phyloP scores from a whole-genome alignment of 1,140 invertebrate species.

The Drosophila pruinosa region DNA sequence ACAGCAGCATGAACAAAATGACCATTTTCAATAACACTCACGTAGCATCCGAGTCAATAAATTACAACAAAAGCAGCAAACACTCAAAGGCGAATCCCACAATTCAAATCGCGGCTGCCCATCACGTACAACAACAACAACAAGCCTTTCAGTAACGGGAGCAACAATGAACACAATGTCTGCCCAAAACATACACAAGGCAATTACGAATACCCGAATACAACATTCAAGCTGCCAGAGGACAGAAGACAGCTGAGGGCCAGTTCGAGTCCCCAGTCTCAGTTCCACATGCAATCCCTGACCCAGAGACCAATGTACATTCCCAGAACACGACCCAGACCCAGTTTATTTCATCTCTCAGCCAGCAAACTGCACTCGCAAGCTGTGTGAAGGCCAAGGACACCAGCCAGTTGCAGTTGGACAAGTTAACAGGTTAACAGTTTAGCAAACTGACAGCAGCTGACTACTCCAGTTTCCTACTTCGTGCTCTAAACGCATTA shows the following conservation, averaged over 20 bases:
- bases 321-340: neutral
- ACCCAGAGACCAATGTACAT: conserved; percentile 7
- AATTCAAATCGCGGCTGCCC: conserved; percentile 38
- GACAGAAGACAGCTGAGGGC: neutral
- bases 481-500: no score
- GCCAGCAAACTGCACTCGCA: conserved; percentile 7
- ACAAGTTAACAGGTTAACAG: conserved; percentile 3
- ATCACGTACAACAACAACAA: conserved; percentile 58
- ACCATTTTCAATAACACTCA: conserved; percentile 80
- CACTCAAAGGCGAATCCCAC: conserved; percentile 30
- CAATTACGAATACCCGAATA: conserved; percentile 22
- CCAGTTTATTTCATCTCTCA: conserved; percentile 3
- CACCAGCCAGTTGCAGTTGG: conserved; percentile 9
- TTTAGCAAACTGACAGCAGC: neutral
- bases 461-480: neutral
- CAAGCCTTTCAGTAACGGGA: conserved; percentile 42
- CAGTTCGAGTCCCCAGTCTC: neutral
- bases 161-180: conserved; percentile 43
- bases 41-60: conserved; percentile 78
- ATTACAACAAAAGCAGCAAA: conserved; percentile 57
- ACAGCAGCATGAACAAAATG: conserved; percentile 56
- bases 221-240: neutral
- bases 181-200: conserved; percentile 26
- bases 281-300: neutral
- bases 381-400: conserved; percentile 70